Conservation (phyloP, 2,797 vertebrate genomes). For the Tolypeutes matacus region DNA sequence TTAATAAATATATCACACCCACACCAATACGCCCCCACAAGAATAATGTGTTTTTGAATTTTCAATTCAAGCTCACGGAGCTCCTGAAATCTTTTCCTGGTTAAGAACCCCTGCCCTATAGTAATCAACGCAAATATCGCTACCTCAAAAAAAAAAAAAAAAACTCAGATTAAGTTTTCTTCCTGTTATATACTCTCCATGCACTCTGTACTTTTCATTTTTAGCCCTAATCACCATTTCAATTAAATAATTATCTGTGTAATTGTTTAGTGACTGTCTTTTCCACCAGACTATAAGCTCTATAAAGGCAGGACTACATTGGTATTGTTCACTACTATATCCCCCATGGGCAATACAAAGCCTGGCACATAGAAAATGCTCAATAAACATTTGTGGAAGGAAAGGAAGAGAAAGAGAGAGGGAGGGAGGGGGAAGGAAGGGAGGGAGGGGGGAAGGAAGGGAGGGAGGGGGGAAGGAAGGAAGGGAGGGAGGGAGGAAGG, state of each 20-base stretch:
- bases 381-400: neutral
- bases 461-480: fast-evolving
- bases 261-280: neutral
- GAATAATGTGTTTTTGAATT: no score
- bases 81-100: no score
- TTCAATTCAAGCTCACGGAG: no score
- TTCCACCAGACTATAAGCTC: neutral
- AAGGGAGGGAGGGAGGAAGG: neutral
- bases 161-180: neutral
- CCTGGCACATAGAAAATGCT: neutral
- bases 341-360: neutral
- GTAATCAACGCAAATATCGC: neutral
- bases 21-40: no score
- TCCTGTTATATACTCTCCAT: neutral
- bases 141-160: neutral
- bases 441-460: no score
- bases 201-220: neutral
- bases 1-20: no score
- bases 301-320: neutral
- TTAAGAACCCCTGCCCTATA: neutral
- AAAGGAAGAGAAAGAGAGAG: neutral
- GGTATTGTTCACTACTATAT: neutral
- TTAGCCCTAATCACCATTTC: neutral
- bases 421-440: no score
- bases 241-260: neutral